These are phyloP conservation scores for Thripadectes ignobilis DNA, from an alignment of 2,797 vertebrate species.

Conservation along the genomic window DNA sequence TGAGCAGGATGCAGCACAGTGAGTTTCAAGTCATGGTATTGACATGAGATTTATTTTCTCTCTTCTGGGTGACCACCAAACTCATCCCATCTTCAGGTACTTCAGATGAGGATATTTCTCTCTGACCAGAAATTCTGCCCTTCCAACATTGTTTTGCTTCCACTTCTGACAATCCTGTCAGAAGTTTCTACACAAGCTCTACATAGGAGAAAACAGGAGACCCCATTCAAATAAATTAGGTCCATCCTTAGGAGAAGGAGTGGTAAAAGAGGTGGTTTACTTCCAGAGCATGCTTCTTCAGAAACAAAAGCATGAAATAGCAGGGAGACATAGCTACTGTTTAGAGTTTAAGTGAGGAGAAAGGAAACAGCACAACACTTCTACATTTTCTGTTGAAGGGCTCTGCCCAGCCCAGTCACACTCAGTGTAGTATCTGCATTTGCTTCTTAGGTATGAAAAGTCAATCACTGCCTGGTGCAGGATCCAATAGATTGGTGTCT, in stretches of 20 bases:
- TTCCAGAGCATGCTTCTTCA: neutral
- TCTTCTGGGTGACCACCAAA: neutral
- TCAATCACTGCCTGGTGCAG: neutral
- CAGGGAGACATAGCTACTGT: neutral
- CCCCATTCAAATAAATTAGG: neutral
- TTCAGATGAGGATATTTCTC: neutral
- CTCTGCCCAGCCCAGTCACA: neutral
- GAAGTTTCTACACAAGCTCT: neutral
- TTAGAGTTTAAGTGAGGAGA: neutral
- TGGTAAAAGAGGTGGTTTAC: accelerated
- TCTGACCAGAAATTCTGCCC: neutral
- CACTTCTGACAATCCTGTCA: neutral
- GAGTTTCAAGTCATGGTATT: neutral
- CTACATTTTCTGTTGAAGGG: neutral
- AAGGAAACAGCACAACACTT: neutral
- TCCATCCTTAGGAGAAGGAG: neutral
- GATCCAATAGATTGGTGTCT: neutral
- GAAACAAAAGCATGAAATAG: neutral
- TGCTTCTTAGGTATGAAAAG: neutral
- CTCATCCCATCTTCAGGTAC: neutral
- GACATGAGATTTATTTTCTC: neutral
- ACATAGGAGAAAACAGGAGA: neutral
- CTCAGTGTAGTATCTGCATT: neutral
- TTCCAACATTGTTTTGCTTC: neutral
- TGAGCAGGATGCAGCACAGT: neutral